Evolutionary conservation across 2,797 vertebrate species (phyloP).

Genomic region (Siniperca scherzeri): DNA sequence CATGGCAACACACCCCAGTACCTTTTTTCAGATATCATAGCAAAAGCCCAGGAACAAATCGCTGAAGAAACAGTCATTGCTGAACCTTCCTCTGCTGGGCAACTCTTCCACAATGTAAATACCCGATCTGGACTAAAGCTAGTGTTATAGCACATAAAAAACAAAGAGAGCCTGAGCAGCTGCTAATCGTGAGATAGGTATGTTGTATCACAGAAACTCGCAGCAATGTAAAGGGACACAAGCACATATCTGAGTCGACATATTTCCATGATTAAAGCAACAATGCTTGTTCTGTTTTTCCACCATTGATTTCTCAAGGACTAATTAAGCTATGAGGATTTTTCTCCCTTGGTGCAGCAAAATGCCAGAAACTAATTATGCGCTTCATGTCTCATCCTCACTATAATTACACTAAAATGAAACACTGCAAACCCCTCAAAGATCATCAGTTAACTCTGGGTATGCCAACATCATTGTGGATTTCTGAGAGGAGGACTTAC

Average conservation of each 20-base stretch:
- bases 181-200: slow-evolving; percentile 44
- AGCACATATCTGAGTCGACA: slow-evolving; percentile 40
- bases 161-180: slow-evolving; percentile 14
- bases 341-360: slow-evolving; percentile 65
- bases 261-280: slow-evolving; percentile 68
- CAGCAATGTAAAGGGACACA: slow-evolving; percentile 5
- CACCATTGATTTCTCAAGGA: slow-evolving; percentile 78
- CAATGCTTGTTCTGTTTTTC: slow-evolving; percentile 30
- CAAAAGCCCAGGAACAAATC: slow-evolving; percentile 77
- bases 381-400: slow-evolving; percentile 77
- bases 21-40: slow-evolving; percentile 77
- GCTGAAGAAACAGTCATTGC: slow-evolving; percentile 56
- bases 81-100: slow-evolving; percentile 59
- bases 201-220: slow-evolving; percentile 37
- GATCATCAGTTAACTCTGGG: slow-evolving; percentile 70
- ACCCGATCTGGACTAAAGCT: slow-evolving; percentile 34
- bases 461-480: slow-evolving; percentile 53
- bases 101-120: slow-evolving; percentile 56
- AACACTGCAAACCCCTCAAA: slow-evolving; percentile 69
- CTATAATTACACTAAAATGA: slow-evolving; percentile 80
- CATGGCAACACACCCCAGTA: slow-evolving; percentile 83
- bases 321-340: slow-evolving; percentile 78
- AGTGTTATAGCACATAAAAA: background rate
- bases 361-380: slow-evolving; percentile 83
- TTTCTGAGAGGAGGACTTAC: slow-evolving; percentile 31